A percentile compares a stretch with the other conserved stretches of the same genome.
Conservation (phyloP, 2,888 invertebrate genomes). For the Magallana nippona region DNA sequence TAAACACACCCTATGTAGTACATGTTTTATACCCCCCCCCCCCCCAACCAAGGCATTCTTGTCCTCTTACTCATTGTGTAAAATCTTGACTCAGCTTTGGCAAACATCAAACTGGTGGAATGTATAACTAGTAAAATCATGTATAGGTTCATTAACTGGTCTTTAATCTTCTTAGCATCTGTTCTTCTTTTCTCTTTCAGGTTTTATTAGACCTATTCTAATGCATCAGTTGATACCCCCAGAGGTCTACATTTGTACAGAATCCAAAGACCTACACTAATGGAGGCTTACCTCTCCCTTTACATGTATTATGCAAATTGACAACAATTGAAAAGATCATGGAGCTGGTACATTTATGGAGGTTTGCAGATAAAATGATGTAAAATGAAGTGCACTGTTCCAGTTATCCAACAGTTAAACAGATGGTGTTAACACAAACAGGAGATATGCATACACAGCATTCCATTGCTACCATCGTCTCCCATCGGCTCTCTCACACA, state of each 20-base stretch:
- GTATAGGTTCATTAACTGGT: conserved; percentile 17
- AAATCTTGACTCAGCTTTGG: conserved; percentile 16
- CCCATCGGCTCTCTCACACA: neutral
- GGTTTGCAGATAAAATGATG: neutral
- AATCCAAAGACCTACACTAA: neutral
- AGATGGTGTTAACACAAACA: conserved; percentile 9
- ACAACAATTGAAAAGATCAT: neutral
- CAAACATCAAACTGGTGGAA: conserved; percentile 18
- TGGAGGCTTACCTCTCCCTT: neutral
- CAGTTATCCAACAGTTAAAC: neutral
- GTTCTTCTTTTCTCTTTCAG: neutral
- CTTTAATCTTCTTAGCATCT: neutral
- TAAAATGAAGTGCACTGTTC: too few species aligned
- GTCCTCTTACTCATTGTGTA: conserved; percentile 20
- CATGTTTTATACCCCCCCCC: neutral
- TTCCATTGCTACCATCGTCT: neutral
- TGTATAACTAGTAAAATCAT: neutral
- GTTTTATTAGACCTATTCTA: neutral
- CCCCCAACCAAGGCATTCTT: neutral
- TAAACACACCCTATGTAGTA: too few species aligned
- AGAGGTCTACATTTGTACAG: neutral
- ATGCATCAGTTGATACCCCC: neutral
- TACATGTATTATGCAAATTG: neutral
- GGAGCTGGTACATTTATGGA: neutral
- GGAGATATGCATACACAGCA: neutral